Evolutionary conservation across 1,140 invertebrate species (phyloP), one percentile per base, ranked within the genome.

Genomic region (Acromyrmex charruanus): DNA sequence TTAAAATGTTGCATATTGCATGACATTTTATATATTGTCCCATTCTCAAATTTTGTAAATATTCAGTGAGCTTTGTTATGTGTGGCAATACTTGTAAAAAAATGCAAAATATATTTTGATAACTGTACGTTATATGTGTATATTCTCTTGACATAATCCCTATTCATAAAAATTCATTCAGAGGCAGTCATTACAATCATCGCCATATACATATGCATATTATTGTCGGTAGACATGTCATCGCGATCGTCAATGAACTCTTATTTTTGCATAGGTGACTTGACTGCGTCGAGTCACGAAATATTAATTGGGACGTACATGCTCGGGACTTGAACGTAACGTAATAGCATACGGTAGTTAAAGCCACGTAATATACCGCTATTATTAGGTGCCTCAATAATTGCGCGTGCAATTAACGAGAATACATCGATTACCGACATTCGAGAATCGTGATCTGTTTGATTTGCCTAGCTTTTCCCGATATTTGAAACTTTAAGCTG

Each of bases 241-340:
- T 59, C 35, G 66, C 35, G 39, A 39, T 74, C 53, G 59, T 82
- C 80, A 51, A 51, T 69, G 10, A 74, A n/a, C 14, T 25, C 18
- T 82, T 16, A 39, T n/a, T 63, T 71, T 51, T 35, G 55, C 68
- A 39, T 25, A 59, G 39, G 18, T 74, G 25, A 71, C 35, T 44
- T 81, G 79, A 84, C 39, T 61, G 55, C 80, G 14, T 75, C n/a
- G 31, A 75, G 80, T 74, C 80, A 74, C 80, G 80, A 63, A 74
- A 63, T 72, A 84, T 84, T 75, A 84, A 84, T 84, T 63, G 80
- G 69, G 16, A 61, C 69, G 69, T 74, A 84, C 80, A 68, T 84
- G 55, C 55, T 25, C 25, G 39, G 12, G 69, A 63, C 80, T 75
- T 75, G 28, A 82, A 59, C 44, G 69, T 53, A 80, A 80, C n/a